A percentile compares a stretch with the other conserved stretches of the same genome.
Conservation (phyloP, 2,113 vertebrate genomes). For the Ptilorrhoa leucosticta region DNA sequence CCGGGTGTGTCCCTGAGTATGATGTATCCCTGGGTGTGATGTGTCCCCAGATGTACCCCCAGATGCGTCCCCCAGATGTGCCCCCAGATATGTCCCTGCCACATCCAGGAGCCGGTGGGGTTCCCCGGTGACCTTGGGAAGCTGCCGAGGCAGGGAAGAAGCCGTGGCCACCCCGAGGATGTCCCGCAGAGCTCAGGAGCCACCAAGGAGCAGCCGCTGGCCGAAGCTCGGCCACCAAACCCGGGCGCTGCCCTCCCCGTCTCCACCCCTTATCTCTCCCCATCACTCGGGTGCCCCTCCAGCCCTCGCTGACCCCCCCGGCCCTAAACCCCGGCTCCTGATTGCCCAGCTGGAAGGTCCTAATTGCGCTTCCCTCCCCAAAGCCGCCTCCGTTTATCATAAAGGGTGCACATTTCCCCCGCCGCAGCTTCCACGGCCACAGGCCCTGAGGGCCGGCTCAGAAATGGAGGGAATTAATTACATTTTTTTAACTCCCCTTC, state of each 20-base stretch:
- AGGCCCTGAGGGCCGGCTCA: conserved; percentile 90
- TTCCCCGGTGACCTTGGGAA: neutral
- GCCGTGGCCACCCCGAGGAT: neutral
- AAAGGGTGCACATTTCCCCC: conserved; percentile 97
- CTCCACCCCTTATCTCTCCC: neutral
- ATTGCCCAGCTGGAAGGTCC: conserved; percentile 45
- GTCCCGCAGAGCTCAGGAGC: rapidly evolving
- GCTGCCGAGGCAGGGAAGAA: neutral
- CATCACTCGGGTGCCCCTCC: rapidly evolving
- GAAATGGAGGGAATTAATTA: conserved; percentile 98
- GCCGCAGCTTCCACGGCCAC: conserved; percentile 83
- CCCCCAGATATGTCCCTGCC: neutral
- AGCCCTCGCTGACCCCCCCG: neutral
- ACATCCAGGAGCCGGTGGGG: neutral
- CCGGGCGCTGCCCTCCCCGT: neutral
- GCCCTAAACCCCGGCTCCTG: neutral
- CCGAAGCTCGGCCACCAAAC: neutral
- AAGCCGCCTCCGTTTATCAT: conserved; percentile 89
- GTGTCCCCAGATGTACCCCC: no score
- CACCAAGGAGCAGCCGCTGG: rapidly evolving
- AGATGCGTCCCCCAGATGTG: neutral
- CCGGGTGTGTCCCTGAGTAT: no score
- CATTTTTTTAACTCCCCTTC: conserved; percentile 85
- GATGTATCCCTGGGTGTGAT: no score
- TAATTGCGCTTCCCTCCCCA: conserved; percentile 72